phyloP scores from a whole-genome alignment of 2,888 invertebrate genomes.

The Agonopterix subpropinquella region DNA sequence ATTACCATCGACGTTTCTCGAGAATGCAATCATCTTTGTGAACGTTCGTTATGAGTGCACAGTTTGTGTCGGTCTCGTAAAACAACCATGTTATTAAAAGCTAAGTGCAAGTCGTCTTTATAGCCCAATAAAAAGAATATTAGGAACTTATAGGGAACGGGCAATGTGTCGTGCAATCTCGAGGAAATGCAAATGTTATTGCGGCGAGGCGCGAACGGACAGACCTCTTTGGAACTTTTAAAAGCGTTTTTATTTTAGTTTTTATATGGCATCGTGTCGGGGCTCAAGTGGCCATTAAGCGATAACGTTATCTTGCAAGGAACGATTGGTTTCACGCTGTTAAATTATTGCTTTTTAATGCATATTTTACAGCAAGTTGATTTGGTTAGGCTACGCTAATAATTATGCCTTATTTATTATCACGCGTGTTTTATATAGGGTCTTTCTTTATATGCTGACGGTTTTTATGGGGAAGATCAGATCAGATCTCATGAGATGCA shows the following conservation, averaged over 20 bases:
- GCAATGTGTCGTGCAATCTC: slow-evolving; percentile 2
- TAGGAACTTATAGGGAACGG: not conserved
- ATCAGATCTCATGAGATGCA: too few species aligned
- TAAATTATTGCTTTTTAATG: slow-evolving; percentile 24
- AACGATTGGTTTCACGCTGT: slow-evolving; percentile 57
- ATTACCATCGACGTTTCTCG: too few species aligned
- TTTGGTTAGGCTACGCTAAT: too few species aligned
- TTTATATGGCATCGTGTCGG: slow-evolving; percentile 37
- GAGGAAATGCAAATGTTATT: slow-evolving; percentile 57
- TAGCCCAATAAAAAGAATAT: not conserved
- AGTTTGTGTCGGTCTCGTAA: too few species aligned
- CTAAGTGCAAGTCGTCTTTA: not conserved
- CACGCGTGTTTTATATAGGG: too few species aligned
- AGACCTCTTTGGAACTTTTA: slow-evolving; percentile 27
- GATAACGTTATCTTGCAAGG: slow-evolving; percentile 53
- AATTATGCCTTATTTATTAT: too few species aligned
- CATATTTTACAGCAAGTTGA: too few species aligned
- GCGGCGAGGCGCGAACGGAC: slow-evolving; percentile 44
- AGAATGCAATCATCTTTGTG: too few species aligned
- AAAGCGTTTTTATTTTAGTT: slow-evolving; percentile 36
- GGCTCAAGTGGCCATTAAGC: slow-evolving; percentile 53
- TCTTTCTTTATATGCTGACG: too few species aligned
- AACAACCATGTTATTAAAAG: not conserved
- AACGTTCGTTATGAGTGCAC: too few species aligned
- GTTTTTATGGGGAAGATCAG: too few species aligned